A percentile compares a stretch with the other conserved stretches of the same genome.
phyloP scores from a whole-genome alignment of 1,140 invertebrate species.

The Cydia pomonella region DNA sequence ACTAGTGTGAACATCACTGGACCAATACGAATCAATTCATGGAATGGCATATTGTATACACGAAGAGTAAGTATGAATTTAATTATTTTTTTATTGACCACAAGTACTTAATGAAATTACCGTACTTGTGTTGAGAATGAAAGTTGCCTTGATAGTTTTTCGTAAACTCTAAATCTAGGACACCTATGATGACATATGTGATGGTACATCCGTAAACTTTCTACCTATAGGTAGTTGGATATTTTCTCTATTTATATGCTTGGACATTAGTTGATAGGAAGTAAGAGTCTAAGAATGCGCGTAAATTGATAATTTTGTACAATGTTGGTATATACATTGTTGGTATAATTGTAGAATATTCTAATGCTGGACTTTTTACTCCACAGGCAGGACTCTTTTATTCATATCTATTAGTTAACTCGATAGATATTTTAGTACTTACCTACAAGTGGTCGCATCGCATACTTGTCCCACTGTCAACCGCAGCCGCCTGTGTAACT shows the following conservation, averaged over 20 bases:
- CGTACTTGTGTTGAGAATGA: constrained; percentile 27
- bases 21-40: constrained; percentile 27
- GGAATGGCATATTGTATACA: constrained; percentile 18
- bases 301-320: constrained; percentile 52
- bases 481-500: constrained; percentile 28
- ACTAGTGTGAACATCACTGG: constrained; percentile 26
- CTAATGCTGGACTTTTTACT: constrained; percentile 69
- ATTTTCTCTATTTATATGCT: constrained; percentile 23
- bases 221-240: constrained; percentile 20
- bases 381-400: constrained; percentile 54
- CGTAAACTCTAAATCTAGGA: constrained; percentile 21
- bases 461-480: constrained; percentile 41
- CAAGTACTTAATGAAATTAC: constrained; percentile 29
- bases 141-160: constrained; percentile 32
- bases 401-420: constrained; percentile 53
- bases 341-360: constrained; percentile 45
- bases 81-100: constrained; percentile 21
- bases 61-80: constrained; percentile 10
- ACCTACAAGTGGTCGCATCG: constrained; percentile 46
- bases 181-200: constrained; percentile 13
- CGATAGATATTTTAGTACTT: constrained; percentile 61
- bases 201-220: constrained; percentile 17
- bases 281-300: constrained; percentile 47
- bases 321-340: constrained; percentile 49
- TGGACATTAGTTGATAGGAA: constrained; percentile 21